phyloP scores from a whole-genome alignment of 2,797 vertebrate genomes.

The Crax fasciolata region DNA sequence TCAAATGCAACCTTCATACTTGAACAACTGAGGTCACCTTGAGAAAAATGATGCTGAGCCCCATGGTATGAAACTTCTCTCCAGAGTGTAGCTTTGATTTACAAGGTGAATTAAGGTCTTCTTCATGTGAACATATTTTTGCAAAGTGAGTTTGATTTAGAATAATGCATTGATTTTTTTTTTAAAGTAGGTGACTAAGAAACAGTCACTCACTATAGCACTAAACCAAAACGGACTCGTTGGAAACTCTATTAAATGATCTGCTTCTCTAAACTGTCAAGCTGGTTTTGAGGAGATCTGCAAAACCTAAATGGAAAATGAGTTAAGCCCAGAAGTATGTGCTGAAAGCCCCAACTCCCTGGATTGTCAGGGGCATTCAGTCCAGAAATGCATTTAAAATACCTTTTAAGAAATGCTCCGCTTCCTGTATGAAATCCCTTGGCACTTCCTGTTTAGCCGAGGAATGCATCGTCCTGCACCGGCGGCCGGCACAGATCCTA shows the following conservation, averaged over 20 bases:
- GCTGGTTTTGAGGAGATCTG: conserved; percentile 14
- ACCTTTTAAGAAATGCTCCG: background rate
- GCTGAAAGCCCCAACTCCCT: conserved; percentile 47
- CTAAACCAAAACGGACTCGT: background rate
- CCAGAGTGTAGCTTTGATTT: conserved; percentile 77
- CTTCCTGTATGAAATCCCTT: background rate
- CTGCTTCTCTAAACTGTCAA: background rate
- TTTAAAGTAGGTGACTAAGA: background rate
- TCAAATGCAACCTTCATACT: conserved; percentile 83
- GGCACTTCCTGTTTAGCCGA: background rate
- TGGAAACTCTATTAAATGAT: background rate
- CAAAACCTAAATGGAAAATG: conserved; percentile 8
- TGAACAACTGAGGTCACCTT: conserved; percentile 81
- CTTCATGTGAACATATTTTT: conserved; percentile 46
- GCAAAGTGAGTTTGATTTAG: conserved; percentile 14
- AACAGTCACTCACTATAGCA: background rate
- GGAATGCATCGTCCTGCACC: background rate
- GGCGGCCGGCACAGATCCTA: background rate
- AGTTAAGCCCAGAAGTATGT: conserved; percentile 31
- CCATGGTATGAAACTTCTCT: conserved; percentile 62
- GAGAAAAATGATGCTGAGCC: conserved; percentile 72
- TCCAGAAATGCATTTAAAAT: conserved; percentile 45
- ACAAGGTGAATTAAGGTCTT: conserved; percentile 78
- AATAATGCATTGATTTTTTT: background rate
- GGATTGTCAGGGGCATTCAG: background rate